Base-by-base conservation (phyloP, 2,113 vertebrate genomes). In the Rhea pennata region DNA sequence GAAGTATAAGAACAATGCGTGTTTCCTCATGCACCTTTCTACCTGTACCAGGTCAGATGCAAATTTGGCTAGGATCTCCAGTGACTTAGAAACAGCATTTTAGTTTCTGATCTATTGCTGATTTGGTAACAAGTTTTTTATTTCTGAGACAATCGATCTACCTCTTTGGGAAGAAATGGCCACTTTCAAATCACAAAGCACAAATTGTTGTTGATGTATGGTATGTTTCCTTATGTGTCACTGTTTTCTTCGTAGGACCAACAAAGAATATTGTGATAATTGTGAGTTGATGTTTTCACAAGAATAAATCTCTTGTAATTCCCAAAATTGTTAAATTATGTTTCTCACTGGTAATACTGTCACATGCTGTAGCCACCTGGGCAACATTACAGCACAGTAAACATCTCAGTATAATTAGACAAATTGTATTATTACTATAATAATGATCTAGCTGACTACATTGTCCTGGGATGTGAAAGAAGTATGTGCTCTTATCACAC, bases 291-390 rank as follows among this genome's bases (percentile, higher is more conserved):
- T 88, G 42, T 89, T 66, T 95, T 96, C 72, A 61, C 21, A 89
- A 74, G 61, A 91, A 95, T 83, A 78, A 73, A 69, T 69, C 24
- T 56, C 64, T 70, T 71, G 44, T 19, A 36, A 54, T 87, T 88
- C 93, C 84, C 69, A 39, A 89, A 93, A 66, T 92, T 62, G 59
- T 51, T 96, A 50, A 81, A 6, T 95, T 91, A n/a, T 59, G n/a
- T 69, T 87, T 40, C 36, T 88, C 72, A 48, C 65, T 95, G 71
- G 46, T 76, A 42, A 84, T 92, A 53, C n/a, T 42, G 44, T 56
- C 64, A 21, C 36, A 61, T 78, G 59, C 46, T 86, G 40, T 79
- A 77, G 54, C 91, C 72, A 78, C 81, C 76, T 46, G 90, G 87
- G 70, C 29, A n/a, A 42, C 26, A 7, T 79, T 86, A 83, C 81